Evolutionary conservation across 2,888 invertebrate genomes (phyloP).

Genomic region (Ferdinandea cuprea): DNA sequence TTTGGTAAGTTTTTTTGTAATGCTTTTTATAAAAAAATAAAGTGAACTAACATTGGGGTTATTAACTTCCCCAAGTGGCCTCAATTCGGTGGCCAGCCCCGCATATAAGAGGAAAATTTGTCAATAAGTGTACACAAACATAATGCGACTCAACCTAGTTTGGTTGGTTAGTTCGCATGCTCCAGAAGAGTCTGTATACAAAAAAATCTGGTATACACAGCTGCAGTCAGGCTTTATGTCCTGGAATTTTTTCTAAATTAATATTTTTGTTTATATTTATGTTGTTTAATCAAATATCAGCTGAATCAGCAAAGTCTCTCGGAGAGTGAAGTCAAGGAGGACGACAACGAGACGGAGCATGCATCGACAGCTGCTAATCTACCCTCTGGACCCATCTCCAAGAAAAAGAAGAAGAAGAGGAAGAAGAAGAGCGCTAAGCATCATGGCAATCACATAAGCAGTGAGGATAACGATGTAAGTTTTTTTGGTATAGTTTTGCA

Average conservation of each 20-base stretch:
- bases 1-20: constrained; percentile 84
- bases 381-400: constrained; percentile 82
- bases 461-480: constrained; percentile 86
- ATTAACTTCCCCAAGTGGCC: constrained; percentile 16
- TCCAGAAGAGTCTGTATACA: constrained; percentile 38
- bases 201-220: constrained; percentile 16
- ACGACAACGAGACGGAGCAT: constrained; percentile 86
- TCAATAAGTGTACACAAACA: constrained; percentile 59
- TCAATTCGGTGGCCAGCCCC: constrained; percentile 1
- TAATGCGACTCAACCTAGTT: constrained; percentile 60
- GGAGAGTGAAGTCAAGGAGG: constrained; percentile 88
- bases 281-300: constrained; percentile 80
- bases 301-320: constrained; percentile 87
- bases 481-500: constrained; percentile 8
- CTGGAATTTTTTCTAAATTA: constrained; percentile 2
- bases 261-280: constrained; percentile 35
- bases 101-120: constrained; percentile 19
- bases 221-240: constrained; percentile 1
- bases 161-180: constrained; percentile 57
- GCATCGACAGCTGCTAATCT: constrained; percentile 84
- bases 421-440: constrained; percentile 86
- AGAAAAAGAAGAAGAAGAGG: constrained; percentile 86
- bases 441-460: constrained; percentile 84
- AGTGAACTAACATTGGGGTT: constrained; percentile 8
- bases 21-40: not conserved